A percentile compares a stretch with the other conserved stretches of the same genome.
phyloP scores from a whole-genome alignment of 2,888 invertebrate genomes.

The Micoletzkya japonica region DNA sequence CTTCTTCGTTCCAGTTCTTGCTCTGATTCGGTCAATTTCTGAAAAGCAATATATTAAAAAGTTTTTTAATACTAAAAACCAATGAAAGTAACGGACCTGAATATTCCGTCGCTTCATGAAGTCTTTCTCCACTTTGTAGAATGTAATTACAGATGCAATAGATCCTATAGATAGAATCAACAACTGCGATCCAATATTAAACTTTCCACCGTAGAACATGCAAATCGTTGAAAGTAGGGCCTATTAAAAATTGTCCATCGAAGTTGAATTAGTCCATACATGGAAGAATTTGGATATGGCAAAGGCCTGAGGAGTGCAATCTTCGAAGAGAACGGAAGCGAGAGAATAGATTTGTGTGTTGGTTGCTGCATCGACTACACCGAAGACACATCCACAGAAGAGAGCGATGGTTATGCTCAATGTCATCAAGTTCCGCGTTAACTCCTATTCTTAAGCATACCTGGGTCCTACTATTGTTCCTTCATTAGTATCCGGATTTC shows the following conservation, averaged over 20 bases:
- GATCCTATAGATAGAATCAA: slow-evolving; percentile 25
- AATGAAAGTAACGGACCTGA: too few species aligned
- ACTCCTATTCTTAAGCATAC: background rate
- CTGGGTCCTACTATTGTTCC: background rate
- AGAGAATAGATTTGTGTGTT: slow-evolving; percentile 37
- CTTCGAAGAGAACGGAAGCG: slow-evolving; percentile 23
- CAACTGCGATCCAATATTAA: slow-evolving; percentile 32
- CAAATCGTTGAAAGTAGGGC: slow-evolving; percentile 31
- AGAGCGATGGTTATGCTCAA: slow-evolving; percentile 32
- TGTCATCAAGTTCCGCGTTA: background rate
- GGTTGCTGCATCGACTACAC: slow-evolving; percentile 31
- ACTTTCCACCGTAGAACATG: slow-evolving; percentile 37
- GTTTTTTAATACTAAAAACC: too few species aligned
- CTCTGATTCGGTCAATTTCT: too few species aligned
- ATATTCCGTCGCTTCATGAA: too few species aligned
- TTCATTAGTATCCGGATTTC: slow-evolving; percentile 9
- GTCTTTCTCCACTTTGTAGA: slow-evolving; percentile 30
- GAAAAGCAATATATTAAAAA: too few species aligned
- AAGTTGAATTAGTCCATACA: slow-evolving; percentile 17
- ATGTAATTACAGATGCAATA: slow-evolving; percentile 20
- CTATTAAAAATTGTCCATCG: slow-evolving; percentile 11
- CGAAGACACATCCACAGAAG: slow-evolving; percentile 31
- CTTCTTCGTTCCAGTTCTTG: too few species aligned
- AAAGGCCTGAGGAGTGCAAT: slow-evolving; percentile 30
- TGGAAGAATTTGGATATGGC: slow-evolving; percentile 37